Conservation (phyloP, 2,888 invertebrate genomes). For the Amaurobius ferox region DNA sequence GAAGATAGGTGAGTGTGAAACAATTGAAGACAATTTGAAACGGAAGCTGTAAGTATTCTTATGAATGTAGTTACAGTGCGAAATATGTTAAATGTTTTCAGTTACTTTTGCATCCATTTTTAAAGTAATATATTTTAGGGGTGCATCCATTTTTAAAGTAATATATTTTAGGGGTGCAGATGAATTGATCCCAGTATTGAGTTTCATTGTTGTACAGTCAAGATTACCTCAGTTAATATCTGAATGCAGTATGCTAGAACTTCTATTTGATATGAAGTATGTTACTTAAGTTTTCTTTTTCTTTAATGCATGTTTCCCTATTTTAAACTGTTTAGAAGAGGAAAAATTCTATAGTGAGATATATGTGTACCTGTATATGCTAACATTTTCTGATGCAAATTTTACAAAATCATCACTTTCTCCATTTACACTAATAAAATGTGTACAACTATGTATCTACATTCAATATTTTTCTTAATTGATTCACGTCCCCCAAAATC, state of each 20-base stretch:
- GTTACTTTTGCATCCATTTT: neutral
- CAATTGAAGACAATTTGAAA: neutral
- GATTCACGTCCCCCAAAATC: too few relatives aligned
- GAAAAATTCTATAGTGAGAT: too few relatives aligned
- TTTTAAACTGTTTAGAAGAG: too few relatives aligned
- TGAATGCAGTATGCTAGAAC: slow-evolving; percentile 52
- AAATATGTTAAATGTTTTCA: neutral
- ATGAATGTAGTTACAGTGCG: neutral
- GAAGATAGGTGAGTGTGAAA: neutral
- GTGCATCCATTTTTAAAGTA: neutral
- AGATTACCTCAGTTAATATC: slow-evolving; percentile 39
- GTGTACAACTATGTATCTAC: too few relatives aligned
- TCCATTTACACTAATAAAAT: too few relatives aligned
- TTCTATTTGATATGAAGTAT: slow-evolving; percentile 56
- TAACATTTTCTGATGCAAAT: too few relatives aligned
- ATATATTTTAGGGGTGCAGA: slow-evolving; percentile 47
- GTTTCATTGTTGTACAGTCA: slow-evolving; percentile 43
- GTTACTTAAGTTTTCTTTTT: slow-evolving; percentile 10
- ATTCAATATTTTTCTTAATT: too few relatives aligned
- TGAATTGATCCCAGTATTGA: slow-evolving; percentile 47
- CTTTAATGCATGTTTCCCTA: too few relatives aligned
- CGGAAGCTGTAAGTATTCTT: slow-evolving; percentile 20
- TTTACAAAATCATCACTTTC: too few relatives aligned
- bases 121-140: slow-evolving; percentile 21
- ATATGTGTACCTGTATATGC: too few relatives aligned